Base-by-base conservation (phyloP, 2,797 vertebrate genomes). In the Coccyzus lansbergi region DNA sequence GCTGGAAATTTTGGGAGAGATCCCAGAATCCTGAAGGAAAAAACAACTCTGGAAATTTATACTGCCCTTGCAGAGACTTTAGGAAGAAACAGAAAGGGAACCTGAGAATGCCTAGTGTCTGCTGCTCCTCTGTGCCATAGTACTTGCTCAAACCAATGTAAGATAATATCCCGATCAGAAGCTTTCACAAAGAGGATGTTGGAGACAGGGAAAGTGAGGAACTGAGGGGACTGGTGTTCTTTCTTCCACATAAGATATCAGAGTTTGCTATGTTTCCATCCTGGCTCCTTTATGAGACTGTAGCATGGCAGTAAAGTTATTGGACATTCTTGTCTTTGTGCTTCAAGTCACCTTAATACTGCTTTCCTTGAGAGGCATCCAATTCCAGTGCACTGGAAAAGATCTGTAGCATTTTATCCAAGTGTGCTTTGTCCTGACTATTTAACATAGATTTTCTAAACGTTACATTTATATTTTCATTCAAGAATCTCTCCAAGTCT, bases 401-500 rank as follows among this genome's bases (percentile, higher is more conserved):
- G 56, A 56, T 17, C 9, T 31, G 63, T 49, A 7, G 5, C 51
- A 4, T 87, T 90, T 70, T 70, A 74, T 40, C 51, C 8, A 1
- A 49, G 4, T 2, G 1, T 19, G 4, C 15, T 92, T 92, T 77
- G 29, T 44, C 62, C 71, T 60, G 29, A 4, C 4, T 79, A 28
- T 58, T 83, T 60, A 74, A 64, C 25, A 31, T 34, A 83, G 48
- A 38, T 70, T 62, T 22, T 64, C n/a, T 53, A 68, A 80, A 62
- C 21, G 55, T 33, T 75, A 92, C 1, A 31, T 77, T 71, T 58
- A 44, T 34, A 70, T 83, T 81, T 87, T 75, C 34, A 64, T 91
- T 86, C 51, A 91, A 64, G 31, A 80, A 42, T 63, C 28, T 87
- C 84, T 88, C 24, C 49, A 92, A 75, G 44, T 31, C 42, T 77